phyloP scores from a whole-genome alignment of 30 jellyfish, hydroid and myxozoan genomes.

The Aurelia sp. region DNA sequence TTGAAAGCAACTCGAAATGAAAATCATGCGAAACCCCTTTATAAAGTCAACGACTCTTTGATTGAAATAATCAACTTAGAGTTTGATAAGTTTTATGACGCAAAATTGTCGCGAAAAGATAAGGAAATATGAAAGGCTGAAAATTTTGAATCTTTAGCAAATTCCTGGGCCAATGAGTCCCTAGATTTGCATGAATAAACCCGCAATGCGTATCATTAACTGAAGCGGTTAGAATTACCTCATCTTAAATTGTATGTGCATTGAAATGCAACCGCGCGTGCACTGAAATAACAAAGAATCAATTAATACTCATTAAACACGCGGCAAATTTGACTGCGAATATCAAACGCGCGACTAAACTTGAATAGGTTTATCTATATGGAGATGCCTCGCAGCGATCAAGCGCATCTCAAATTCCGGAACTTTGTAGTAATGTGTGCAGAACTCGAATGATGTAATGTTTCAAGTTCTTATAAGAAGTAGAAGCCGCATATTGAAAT shows the following conservation, averaged over 20 bases:
- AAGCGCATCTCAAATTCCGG: conserved; percentile 70
- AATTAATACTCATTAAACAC: neutral
- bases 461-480: neutral
- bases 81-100: no score
- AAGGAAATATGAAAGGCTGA: no score
- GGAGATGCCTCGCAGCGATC: neutral
- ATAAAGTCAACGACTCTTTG: no score
- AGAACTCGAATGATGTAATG: conserved; percentile 56
- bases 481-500: neutral
- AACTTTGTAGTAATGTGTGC: conserved; percentile 68
- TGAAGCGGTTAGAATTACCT: conserved; percentile 71
- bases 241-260: conserved; percentile 25
- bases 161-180: conserved; percentile 6
- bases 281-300: neutral
- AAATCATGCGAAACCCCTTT: no score
- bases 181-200: neutral
- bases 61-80: no score
- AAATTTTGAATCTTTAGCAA: neutral
- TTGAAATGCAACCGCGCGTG: conserved; percentile 11
- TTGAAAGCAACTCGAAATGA: no score
- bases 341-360: conserved; percentile 18
- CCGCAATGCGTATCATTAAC: conserved; percentile 1
- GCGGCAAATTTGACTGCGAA: neutral
- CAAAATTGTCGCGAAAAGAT: no score
- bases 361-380: neutral